These are phyloP conservation scores for Papilio aristodemus DNA, from an alignment of 1,140 invertebrate species.

Conservation along the genomic window DNA sequence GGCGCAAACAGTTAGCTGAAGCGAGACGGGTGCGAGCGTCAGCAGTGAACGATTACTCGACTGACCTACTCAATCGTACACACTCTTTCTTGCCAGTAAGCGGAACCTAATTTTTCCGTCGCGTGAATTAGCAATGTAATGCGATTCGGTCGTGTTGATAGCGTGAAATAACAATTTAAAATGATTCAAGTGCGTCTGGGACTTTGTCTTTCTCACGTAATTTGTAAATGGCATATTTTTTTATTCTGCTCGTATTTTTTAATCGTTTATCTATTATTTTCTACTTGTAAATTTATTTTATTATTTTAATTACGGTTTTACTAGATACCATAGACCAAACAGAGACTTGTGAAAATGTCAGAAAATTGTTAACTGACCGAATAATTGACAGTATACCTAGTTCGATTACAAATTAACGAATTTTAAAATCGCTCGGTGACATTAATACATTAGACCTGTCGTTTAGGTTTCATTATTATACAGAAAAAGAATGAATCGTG, in stretches of 20 bases:
- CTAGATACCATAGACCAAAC: too few species aligned
- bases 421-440: too few species aligned
- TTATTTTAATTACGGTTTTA: background rate
- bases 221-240: background rate
- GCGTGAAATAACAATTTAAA: conserved; percentile 56
- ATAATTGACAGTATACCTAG: too few species aligned
- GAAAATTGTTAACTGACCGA: too few species aligned
- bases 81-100: conserved; percentile 73
- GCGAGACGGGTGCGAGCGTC: conserved; percentile 49
- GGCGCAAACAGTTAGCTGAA: conserved; percentile 1
- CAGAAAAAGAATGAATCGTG: too few species aligned
- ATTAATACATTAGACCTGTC: too few species aligned
- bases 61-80: conserved; percentile 78
- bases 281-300: background rate
- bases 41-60: conserved; percentile 74
- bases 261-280: background rate
- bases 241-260: background rate
- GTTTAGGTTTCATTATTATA: too few species aligned
- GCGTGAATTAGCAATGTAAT: conserved; percentile 64
- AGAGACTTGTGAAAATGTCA: too few species aligned
- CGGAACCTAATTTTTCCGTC: conserved; percentile 77
- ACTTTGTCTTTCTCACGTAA: conserved; percentile 25
- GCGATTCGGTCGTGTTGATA: conserved; percentile 48
- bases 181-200: conserved; percentile 43
- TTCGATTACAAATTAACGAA: too few species aligned